Base-by-base conservation (phyloP, 2,888 invertebrate species). In the Taenaris catops region DNA sequence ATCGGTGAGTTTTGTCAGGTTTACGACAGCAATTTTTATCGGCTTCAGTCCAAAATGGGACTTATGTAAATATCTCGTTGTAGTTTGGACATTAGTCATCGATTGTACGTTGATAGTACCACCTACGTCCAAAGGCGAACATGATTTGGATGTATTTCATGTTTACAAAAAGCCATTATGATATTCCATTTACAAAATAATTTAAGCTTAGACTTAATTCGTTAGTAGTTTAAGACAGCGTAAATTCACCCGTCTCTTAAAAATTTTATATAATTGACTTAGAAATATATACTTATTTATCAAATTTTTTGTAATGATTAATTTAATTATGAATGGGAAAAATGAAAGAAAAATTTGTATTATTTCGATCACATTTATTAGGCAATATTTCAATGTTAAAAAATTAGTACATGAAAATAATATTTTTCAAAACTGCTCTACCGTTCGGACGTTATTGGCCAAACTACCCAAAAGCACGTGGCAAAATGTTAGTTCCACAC, bases 221-320 rank as follows among this genome's bases (percentile, higher is more conserved):
- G 61, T 59, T 79, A 79, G 73, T 51, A 18, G 48, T 53, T 35
- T 84, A 84, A 83, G 80, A 47, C 76, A 75, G 72, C 79, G 71
- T 84, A 81, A 80, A 83, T 78, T 83, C 84, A 81, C 86, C 86
- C 83, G 84, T 86, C 83, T 86, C 71, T 83, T 81, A 69, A 87
- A 43, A 83, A 69, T 84, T 87, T 87, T 87, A 84, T 87, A 87
- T 83, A 74, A 86, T 78, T 78, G 80, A 86, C 72, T 72, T 86
- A 84, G 86, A 83, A 78, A 81, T 84, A 86, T 86, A 86, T 86
- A 87, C 80, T 84, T 87, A 87, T 87, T 87, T 87, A 87, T 86
- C 80, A 80, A 54, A 52, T 69, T 69, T 75, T 74, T 76, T 73
- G 71, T 72, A 76, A 72, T 76, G 66, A 75, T 70, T 81, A 58